Percentiles rank a stretch among this genome's conserved stretches.
phyloP scores from a whole-genome alignment of 2,888 invertebrate genomes.

The Odontocerum albicorne region DNA sequence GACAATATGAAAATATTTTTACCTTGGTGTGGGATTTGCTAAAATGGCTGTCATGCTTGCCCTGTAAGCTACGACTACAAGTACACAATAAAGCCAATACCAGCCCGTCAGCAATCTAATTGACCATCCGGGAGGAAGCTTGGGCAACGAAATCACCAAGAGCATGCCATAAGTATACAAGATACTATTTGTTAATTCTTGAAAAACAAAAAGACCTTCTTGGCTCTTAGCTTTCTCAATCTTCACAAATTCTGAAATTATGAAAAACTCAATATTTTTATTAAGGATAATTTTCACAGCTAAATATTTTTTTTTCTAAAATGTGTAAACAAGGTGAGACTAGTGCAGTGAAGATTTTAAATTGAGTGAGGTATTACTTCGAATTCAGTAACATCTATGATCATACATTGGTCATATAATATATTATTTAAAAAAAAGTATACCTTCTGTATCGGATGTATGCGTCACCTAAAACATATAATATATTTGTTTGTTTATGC shows the following conservation, averaged over 20 bases:
- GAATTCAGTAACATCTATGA: too few relatives aligned
- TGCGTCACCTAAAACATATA: too few relatives aligned
- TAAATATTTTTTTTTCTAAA: too few relatives aligned
- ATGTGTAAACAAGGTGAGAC: too few relatives aligned
- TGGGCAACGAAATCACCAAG: constrained; percentile 75
- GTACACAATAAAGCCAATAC: constrained; percentile 84
- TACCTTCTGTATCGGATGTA: too few relatives aligned
- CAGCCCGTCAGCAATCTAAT: constrained; percentile 79
- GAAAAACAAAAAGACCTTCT: constrained; percentile 68
- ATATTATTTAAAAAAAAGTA: too few relatives aligned
- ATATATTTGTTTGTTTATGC: too few relatives aligned
- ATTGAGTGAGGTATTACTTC: too few relatives aligned
- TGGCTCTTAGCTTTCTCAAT: constrained; percentile 37
- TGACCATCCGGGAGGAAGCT: constrained; percentile 78
- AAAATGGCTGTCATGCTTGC: constrained; percentile 85
- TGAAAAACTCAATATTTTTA: too few relatives aligned
- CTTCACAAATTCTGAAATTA: background rate
- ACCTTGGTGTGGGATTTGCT: constrained; percentile 75
- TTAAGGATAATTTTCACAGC: too few relatives aligned
- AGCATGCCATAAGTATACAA: constrained; percentile 82
- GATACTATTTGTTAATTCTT: constrained; percentile 71
- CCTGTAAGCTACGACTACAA: constrained; percentile 77
- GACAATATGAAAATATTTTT: constrained; percentile 6
- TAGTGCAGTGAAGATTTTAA: too few relatives aligned
- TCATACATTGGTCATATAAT: too few relatives aligned